A percentile compares a stretch with the other conserved stretches of the same genome.
Conservation (phyloP, 2,797 vertebrate genomes). For the Dicrostonyx torquatus region DNA sequence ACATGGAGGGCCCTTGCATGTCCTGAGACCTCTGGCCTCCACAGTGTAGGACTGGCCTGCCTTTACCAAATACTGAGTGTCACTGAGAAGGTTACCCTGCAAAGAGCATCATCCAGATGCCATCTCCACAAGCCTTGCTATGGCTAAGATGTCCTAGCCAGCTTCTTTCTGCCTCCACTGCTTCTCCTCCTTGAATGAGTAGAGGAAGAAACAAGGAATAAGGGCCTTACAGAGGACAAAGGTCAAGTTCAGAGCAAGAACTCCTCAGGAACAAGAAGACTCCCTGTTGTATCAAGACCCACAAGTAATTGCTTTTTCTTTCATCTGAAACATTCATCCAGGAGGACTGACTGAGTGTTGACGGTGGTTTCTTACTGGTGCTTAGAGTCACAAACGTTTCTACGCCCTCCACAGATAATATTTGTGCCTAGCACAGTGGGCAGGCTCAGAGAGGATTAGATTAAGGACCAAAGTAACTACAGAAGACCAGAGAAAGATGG, state of each 20-base stretch:
- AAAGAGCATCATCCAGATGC: not conserved
- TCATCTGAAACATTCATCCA: not conserved
- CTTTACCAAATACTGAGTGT: not conserved
- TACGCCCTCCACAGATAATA: not conserved
- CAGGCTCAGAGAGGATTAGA: not conserved
- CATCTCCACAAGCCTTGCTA: not conserved
- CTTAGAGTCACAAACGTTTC: not conserved
- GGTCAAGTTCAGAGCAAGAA: not conserved
- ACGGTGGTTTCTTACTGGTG: not conserved
- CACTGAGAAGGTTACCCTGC: not conserved
- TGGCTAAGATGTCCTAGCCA: not conserved
- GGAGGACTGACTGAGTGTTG: not conserved
- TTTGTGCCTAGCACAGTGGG: not conserved
- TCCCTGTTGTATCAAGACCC: not conserved
- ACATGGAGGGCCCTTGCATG: not conserved
- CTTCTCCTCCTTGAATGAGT: not conserved
- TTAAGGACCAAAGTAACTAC: not conserved
- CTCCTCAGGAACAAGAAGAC: not conserved
- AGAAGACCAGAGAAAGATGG: not conserved
- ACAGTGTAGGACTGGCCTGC: not conserved
- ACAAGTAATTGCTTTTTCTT: conserved; percentile 14
- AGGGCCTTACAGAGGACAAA: not conserved
- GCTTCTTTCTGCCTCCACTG: not conserved
- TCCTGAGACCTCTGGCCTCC: not conserved
- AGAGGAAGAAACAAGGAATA: not conserved